phyloP scores from a whole-genome alignment of 92 coral and sea anemone species.

The Montipora capitata region DNA sequence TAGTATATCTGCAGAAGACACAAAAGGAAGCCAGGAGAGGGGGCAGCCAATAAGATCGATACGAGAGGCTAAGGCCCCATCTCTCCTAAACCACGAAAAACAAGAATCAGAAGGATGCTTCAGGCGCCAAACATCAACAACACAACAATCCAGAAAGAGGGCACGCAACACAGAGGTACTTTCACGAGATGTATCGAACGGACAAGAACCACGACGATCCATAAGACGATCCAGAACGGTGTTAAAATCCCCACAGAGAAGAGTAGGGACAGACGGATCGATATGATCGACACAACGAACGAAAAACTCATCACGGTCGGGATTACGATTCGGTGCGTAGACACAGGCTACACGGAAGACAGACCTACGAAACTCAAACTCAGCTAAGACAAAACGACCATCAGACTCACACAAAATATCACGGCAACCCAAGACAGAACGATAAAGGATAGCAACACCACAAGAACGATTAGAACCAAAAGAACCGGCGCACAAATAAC shows the following conservation, averaged over 20 bases:
- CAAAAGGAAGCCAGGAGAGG: background rate
- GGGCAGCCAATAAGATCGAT: constrained; percentile 22
- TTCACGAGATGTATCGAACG: background rate
- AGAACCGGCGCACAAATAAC: background rate
- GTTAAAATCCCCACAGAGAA: constrained; percentile 35
- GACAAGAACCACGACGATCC: background rate
- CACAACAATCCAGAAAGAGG: background rate
- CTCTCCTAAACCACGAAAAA: constrained; percentile 14
- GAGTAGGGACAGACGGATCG: constrained; percentile 2
- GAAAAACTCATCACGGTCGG: constrained; percentile 12
- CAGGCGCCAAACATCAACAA: constrained; percentile 11
- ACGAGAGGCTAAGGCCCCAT: background rate
- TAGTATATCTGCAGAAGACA: background rate
- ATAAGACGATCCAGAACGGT: background rate
- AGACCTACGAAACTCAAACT: background rate
- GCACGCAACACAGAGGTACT: background rate
- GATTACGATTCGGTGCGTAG: constrained; percentile 31
- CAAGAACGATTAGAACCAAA: background rate
- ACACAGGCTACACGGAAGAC: background rate
- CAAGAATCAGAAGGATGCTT: background rate
- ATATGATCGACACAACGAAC: background rate
- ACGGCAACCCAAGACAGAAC: background rate
- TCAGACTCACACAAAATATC: background rate
- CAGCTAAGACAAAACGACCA: background rate
- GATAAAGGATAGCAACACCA: background rate